Evolutionary conservation across 2,888 invertebrate genomes (phyloP).

Genomic region (Copidosoma aretas): DNA sequence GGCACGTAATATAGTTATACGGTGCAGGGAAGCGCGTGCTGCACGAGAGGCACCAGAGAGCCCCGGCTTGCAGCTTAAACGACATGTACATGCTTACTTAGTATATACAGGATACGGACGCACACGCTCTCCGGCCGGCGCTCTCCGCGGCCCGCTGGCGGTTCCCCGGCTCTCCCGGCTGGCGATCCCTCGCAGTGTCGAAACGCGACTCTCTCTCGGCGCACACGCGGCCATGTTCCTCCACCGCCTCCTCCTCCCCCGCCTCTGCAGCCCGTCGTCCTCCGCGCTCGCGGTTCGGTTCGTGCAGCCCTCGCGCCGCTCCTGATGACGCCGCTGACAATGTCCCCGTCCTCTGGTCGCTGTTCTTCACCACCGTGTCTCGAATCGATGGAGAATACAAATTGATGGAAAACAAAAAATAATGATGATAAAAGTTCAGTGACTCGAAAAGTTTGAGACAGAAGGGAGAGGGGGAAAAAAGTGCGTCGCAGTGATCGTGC

Average conservation of each 20-base stretch:
- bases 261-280: neutral
- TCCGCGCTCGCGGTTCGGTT: neutral
- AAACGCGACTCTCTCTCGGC: slow-evolving; percentile 19
- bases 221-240: neutral
- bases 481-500: no score
- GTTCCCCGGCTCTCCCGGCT: neutral
- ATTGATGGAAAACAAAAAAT: no score
- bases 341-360: neutral
- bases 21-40: neutral
- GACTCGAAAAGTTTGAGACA: no score
- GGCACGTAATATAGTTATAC: neutral
- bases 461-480: no score
- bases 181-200: slow-evolving; percentile 15
- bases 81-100: no score
- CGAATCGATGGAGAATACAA: no score
- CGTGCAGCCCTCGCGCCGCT: neutral
- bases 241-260: neutral
- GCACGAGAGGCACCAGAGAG: neutral
- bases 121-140: no score
- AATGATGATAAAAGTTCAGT: no score
- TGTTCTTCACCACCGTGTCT: no score
- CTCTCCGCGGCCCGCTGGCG: no score
- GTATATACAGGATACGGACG: no score
- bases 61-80: no score
- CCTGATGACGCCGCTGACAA: neutral